These are phyloP conservation scores for Zapus hudsonius DNA, from an alignment of 2,113 vertebrate genomes.

Conservation along the genomic window DNA sequence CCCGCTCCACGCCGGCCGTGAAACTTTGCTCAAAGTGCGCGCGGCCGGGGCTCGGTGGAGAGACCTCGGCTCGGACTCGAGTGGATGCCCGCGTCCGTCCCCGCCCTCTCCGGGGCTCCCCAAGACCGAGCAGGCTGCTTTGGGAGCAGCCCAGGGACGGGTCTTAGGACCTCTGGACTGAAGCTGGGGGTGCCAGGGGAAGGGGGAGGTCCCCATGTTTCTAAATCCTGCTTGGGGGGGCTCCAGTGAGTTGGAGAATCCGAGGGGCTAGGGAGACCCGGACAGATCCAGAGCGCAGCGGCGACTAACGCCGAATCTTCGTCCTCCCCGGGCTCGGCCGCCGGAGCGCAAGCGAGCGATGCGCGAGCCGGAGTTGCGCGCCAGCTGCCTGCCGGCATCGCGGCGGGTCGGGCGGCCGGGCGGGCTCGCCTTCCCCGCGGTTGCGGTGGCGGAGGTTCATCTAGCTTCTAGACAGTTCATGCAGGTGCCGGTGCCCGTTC, in stretches of 20 bases:
- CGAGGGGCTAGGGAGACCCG: not conserved
- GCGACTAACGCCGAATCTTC: not conserved
- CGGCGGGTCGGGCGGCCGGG: not conserved
- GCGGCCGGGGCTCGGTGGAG: constrained; percentile 49
- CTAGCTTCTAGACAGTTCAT: not conserved
- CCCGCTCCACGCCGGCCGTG: not conserved
- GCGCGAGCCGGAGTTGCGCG: constrained; percentile 44
- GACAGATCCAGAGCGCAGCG: not conserved
- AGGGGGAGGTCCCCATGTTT: not conserved
- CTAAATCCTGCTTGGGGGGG: not conserved
- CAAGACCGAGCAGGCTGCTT: constrained; percentile 10
- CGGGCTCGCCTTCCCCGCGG: not conserved
- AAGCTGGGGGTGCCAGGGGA: not conserved
- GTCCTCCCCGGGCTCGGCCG: not conserved
- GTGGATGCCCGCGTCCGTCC: constrained; percentile 17
- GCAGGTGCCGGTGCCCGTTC: not conserved
- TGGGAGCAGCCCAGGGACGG: not conserved
- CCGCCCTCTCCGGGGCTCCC: constrained; percentile 21
- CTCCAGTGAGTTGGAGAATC: not conserved
- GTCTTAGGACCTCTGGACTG: not conserved
- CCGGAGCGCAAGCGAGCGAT: constrained; percentile 23
- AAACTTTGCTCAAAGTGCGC: constrained; percentile 68
- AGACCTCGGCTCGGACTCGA: constrained; percentile 39
- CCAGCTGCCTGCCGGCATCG: too few relatives aligned
- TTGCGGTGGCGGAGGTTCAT: not conserved